Conservation (phyloP, 1,140 invertebrate genomes). For the Papilio polyxenes region DNA sequence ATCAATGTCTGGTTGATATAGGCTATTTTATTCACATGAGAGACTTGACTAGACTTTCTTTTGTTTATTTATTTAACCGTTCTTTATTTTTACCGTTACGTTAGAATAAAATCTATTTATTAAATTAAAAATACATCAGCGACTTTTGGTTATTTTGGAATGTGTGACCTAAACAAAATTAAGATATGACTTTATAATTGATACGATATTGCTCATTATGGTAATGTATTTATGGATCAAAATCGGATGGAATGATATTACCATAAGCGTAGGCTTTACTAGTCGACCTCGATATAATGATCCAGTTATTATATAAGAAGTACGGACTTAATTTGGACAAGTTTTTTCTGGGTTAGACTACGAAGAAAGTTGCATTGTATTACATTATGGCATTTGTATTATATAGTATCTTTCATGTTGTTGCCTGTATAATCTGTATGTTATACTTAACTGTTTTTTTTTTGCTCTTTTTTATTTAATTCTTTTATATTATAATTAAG, state of each 20-base stretch:
- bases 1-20: background rate
- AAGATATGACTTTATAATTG: background rate
- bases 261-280: constrained; percentile 38
- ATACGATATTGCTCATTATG: background rate
- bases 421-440: too few species aligned
- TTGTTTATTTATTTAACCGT: too few species aligned
- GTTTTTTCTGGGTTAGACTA: constrained; percentile 44
- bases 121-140: too few species aligned
- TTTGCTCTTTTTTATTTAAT: too few species aligned
- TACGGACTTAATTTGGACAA: constrained; percentile 34
- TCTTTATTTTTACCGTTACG: too few species aligned
- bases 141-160: background rate
- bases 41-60: too few species aligned
- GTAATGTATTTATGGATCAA: background rate
- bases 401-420: too few species aligned
- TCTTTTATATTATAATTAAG: too few species aligned
- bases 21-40: background rate
- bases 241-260: background rate
- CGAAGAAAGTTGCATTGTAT: constrained; percentile 46
- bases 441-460: too few species aligned
- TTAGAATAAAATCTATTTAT: too few species aligned
- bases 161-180: background rate
- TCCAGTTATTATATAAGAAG: constrained; percentile 59
- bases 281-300: constrained; percentile 55
- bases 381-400: constrained; percentile 9